A percentile compares a stretch with the other conserved stretches of the same genome.
Conservation (phyloP, 1,140 invertebrate genomes). For the Bombus sibiricus region DNA sequence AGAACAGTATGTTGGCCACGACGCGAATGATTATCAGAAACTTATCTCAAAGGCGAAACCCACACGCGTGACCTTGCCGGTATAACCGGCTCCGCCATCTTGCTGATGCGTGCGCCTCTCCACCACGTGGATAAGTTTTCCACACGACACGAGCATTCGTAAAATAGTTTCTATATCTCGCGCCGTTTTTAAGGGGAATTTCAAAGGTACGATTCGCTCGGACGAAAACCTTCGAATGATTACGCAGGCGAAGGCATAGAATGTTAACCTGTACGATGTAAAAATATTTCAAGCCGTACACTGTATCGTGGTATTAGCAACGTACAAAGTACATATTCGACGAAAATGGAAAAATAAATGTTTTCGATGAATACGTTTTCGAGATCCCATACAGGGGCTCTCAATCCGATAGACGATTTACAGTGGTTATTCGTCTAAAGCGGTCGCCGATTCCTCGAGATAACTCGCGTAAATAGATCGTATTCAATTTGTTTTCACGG, state of each 20-base stretch:
- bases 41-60: slow-evolving; percentile 70
- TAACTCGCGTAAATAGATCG: too few species aligned
- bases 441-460: not conserved
- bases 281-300: too few species aligned
- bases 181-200: slow-evolving; percentile 20
- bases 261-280: not conserved
- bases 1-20: slow-evolving; percentile 31
- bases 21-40: slow-evolving; percentile 61
- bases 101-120: slow-evolving; percentile 60
- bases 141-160: slow-evolving; percentile 37
- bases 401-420: slow-evolving; percentile 57
- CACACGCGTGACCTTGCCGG: slow-evolving; percentile 75
- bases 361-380: slow-evolving; percentile 75
- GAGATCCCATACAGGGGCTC: slow-evolving; percentile 74
- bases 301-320: not conserved
- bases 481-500: not conserved
- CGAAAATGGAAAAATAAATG: slow-evolving; percentile 29
- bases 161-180: not conserved
- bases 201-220: not conserved
- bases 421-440: slow-evolving; percentile 3
- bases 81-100: slow-evolving; percentile 71
- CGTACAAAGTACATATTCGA: not conserved
- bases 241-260: too few species aligned
- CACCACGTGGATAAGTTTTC: slow-evolving; percentile 63
- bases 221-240: not conserved